phyloP scores from a whole-genome alignment of 1,140 invertebrate genomes.

The Vollenhovia emeryi region DNA sequence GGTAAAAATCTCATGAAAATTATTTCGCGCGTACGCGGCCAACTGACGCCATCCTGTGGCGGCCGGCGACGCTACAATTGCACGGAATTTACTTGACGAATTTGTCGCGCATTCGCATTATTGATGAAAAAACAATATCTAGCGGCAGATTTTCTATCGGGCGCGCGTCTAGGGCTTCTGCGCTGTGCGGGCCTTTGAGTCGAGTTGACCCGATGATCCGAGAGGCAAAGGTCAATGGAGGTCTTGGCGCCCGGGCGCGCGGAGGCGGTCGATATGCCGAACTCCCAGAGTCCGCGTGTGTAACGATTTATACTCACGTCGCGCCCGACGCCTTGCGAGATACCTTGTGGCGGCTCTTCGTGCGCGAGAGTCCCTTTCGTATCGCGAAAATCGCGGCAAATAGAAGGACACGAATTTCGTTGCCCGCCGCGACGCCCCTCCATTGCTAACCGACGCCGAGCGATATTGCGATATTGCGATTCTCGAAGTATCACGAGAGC shows the following conservation, averaged over 20 bases:
- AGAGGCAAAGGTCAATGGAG: background rate
- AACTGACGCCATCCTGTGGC: background rate
- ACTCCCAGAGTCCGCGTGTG: background rate
- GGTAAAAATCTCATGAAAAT: no score
- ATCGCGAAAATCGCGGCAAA: background rate
- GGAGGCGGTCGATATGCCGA: background rate
- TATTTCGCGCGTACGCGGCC: no score
- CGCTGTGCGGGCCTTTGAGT: background rate
- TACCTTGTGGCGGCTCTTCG: background rate
- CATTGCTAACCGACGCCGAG: background rate
- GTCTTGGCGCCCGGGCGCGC: background rate
- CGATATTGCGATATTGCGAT: background rate
- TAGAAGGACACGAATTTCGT: background rate
- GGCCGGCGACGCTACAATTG: background rate
- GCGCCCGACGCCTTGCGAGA: background rate
- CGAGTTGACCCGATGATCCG: background rate
- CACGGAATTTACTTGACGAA: background rate
- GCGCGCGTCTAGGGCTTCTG: background rate
- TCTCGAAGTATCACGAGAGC: constrained; percentile 4
- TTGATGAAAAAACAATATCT: background rate
- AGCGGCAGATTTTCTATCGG: background rate
- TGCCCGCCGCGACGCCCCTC: background rate
- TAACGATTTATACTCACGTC: background rate
- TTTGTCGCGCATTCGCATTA: background rate
- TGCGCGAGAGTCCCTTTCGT: background rate